These are phyloP conservation scores for Phthorimaea operculella DNA, from an alignment of 1,140 invertebrate species.

Conservation along the genomic window DNA sequence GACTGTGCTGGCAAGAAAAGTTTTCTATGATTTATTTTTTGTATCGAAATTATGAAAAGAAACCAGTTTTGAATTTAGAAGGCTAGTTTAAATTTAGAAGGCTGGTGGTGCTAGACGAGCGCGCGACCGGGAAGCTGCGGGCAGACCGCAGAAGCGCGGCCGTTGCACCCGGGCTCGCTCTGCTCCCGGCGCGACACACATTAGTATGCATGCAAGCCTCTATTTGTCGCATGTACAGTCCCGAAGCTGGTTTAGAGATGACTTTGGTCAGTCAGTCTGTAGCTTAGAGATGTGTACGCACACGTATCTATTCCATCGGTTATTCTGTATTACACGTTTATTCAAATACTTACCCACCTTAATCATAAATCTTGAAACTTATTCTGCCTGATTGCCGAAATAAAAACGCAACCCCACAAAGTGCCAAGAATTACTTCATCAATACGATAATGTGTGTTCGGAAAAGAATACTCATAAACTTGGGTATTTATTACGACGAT, in stretches of 20 bases:
- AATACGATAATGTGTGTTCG: too few relatives aligned
- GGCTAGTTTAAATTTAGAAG: not conserved
- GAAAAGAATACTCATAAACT: too few relatives aligned
- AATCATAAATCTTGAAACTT: too few relatives aligned
- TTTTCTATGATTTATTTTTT: not conserved
- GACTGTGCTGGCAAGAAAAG: not conserved
- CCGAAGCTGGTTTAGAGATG: conserved; percentile 1
- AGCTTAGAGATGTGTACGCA: too few relatives aligned
- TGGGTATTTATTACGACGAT: too few relatives aligned
- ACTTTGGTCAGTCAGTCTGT: too few relatives aligned
- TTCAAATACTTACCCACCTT: too few relatives aligned
- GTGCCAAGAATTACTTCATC: too few relatives aligned
- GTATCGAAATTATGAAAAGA: not conserved
- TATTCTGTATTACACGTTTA: too few relatives aligned
- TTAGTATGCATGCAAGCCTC: conserved; percentile 33
- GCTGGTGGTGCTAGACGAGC: not conserved
- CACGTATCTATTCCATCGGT: too few relatives aligned
- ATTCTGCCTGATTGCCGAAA: too few relatives aligned
- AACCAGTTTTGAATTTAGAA: not conserved
- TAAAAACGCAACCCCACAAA: too few relatives aligned
- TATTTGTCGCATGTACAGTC: not conserved
- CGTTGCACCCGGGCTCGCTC: conserved; percentile 38
- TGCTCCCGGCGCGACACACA: not conserved
- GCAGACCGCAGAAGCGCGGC: conserved; percentile 32
- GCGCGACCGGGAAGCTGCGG: conserved; percentile 23